Base-by-base conservation (phyloP, 1,140 invertebrate species). In the Melitaea cinxia region DNA sequence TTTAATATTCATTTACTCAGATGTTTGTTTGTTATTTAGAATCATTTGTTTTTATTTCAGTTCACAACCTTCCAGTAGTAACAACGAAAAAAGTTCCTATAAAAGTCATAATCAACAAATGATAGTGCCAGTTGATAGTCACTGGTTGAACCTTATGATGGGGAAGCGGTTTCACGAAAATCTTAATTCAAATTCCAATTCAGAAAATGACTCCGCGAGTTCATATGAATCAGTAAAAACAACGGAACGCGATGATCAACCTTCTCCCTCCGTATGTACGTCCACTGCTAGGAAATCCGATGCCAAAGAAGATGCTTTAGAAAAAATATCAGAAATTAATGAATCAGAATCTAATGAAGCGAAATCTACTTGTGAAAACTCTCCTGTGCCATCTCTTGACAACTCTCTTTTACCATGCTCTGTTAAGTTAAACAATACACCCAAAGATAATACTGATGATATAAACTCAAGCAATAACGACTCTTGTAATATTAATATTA, bases 81-180 rank as follows among this genome's bases (percentile, higher is more conserved):
- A 88, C 77, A 83, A 75, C 54, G 84, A 85, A 33, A 87, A 87
- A 80, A 88, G 85, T 88, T 89, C 84, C 85, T 88, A 89, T 83
- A 88, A 86, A 79, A 83, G 67, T 78, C 69, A 82, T 52, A 78
- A 81, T 68, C 87, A 85, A 60, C 73, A 78, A 35, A 92, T 91
- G 89, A 91, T 91, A 28, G 89, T 92, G 26, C 86, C 90, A 6
- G 82, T 91, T 9, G 92, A 93, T 72, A 82, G 85, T n/a, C 91
- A 91, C 73, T 92, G 93, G 92, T 70, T 91, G 21, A 92, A 92
- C 68, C 67, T 93, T 5, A 93, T 93, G 92, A 92, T 92, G 89
- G 93, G 93, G 15, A 90, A 91, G 56, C 82, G 91, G 42, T 93
- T 93, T 76, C 92, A 92, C 58, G 90, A 92, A 72, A 92, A 92